Evolutionary conservation across 1,140 invertebrate species (phyloP).

Genomic region (Zaprionus tsacasi): DNA sequence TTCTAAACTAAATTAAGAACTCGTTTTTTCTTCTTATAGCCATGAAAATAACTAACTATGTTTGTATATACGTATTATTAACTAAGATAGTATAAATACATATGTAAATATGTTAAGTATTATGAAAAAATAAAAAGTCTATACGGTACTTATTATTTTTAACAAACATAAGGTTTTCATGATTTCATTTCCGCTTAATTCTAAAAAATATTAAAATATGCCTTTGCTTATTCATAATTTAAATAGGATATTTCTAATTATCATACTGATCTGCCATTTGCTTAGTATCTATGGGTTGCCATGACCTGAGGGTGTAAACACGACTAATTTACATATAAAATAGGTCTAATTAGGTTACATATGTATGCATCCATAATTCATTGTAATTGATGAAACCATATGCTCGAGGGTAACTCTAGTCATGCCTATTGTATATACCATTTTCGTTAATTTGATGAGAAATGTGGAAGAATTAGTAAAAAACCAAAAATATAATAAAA

Average conservation of each 20-base stretch:
- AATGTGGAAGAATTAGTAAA: neutral
- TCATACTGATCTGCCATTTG: neutral
- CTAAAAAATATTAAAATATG: neutral
- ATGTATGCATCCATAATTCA: neutral
- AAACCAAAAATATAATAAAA: too few species aligned
- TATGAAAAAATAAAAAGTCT: too few species aligned
- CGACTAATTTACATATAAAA: neutral
- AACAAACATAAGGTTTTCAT: too few species aligned
- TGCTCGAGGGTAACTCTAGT: neutral
- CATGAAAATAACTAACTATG: too few species aligned
- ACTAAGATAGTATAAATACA: too few species aligned
- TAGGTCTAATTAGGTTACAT: neutral
- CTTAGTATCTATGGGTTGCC: neutral
- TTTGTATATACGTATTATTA: too few species aligned
- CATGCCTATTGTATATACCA: neutral
- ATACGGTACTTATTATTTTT: too few species aligned
- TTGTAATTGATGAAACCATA: neutral
- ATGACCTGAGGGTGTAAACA: neutral
- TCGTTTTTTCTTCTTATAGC: too few species aligned
- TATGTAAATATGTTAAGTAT: too few species aligned
- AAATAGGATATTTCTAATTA: neutral
- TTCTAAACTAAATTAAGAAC: too few species aligned
- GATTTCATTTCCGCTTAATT: too few species aligned
- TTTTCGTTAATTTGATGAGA: neutral
- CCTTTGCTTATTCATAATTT: too few species aligned